Evolutionary conservation across 2,888 invertebrate genomes (phyloP), one percentile per base, ranked within the genome.

Genomic region (Clivina fossor): DNA sequence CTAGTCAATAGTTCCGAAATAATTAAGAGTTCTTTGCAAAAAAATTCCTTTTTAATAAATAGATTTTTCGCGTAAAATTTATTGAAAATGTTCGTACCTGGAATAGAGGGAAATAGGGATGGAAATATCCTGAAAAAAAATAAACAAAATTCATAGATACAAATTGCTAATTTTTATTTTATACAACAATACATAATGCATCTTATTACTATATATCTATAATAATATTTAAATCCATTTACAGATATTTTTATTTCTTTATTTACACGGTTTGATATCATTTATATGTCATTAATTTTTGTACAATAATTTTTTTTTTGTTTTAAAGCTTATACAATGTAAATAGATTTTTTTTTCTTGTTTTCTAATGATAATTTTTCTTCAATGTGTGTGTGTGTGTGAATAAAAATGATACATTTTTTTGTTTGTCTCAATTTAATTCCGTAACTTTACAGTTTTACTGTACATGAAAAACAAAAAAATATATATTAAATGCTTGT

Each of bases 81-180:
- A n/a, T n/a, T n/a, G n/a, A n/a, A n/a, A n/a, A n/a, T n/a, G n/a
- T n/a, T n/a, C n/a, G n/a, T n/a, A n/a, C n/a, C n/a, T n/a, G n/a
- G n/a, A n/a, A n/a, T n/a, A n/a, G n/a, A n/a, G n/a, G n/a, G n/a
- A n/a, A n/a, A n/a, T n/a, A n/a, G n/a, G n/a, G n/a, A n/a, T n/a
- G n/a, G n/a, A n/a, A n/a, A n/a, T n/a, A n/a, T n/a, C n/a, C n/a
- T n/a, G n/a, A n/a, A n/a, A n/a, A n/a, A n/a, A n/a, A n/a, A n/a
- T n/a, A n/a, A n/a, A n/a, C n/a, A n/a, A n/a, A n/a, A n/a, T 65
- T 63, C 64, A 68, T 38, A 24, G 37, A 24, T 71, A 71, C 68
- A 71, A 71, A 71, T 69, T 65, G 65, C 70, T 72, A 72, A 71
- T 70, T 69, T 71, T 71, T 71, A 69, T 70, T 64, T 69, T 68